Conservation (phyloP, 1,140 invertebrate species). For the Drosophila sproati region DNA sequence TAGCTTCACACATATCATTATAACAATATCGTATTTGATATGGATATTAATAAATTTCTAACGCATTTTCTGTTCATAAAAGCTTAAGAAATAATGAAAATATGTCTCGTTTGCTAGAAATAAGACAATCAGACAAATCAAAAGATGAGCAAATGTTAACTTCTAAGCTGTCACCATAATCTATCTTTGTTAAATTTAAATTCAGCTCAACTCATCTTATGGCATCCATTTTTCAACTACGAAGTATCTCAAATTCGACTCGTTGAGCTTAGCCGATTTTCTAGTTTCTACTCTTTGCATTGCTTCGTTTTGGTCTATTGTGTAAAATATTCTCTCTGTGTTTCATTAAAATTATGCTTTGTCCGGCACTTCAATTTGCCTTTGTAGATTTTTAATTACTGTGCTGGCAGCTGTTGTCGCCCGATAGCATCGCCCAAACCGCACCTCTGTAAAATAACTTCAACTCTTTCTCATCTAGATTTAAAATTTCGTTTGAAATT, state of each 20-base stretch:
- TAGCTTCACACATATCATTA: too few relatives aligned
- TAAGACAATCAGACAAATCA: too few relatives aligned
- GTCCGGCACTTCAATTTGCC: conserved; percentile 68
- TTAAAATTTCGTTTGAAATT: background rate
- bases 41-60: too few relatives aligned
- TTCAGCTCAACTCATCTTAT: too few relatives aligned
- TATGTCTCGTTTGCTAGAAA: too few relatives aligned
- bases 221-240: background rate
- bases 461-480: background rate
- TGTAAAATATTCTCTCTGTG: conserved; percentile 44
- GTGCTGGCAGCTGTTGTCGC: conserved; percentile 40
- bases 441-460: background rate
- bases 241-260: background rate
- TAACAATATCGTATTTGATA: too few relatives aligned
- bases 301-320: conserved; percentile 36
- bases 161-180: too few relatives aligned
- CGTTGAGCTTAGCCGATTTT: background rate
- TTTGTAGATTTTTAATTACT: conserved; percentile 76
- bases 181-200: too few relatives aligned
- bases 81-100: too few relatives aligned
- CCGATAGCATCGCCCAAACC: background rate
- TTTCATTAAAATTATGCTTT: conserved; percentile 81
- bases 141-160: too few relatives aligned
- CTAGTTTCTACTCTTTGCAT: background rate
- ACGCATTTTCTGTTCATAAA: too few relatives aligned